Conservation (phyloP, 2,888 invertebrate species). For the Phragmatobia fuliginosa region DNA sequence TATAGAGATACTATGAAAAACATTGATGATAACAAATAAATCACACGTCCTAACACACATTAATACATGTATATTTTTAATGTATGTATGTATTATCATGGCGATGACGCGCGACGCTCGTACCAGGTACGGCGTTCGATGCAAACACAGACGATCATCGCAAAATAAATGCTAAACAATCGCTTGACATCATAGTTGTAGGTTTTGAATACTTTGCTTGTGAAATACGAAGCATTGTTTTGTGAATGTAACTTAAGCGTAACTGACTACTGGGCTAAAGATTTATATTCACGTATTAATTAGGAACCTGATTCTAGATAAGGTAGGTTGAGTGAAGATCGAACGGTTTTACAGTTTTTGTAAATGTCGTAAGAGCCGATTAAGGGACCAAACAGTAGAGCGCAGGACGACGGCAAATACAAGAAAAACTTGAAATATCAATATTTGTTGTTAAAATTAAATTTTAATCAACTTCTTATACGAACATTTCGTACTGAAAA, state of each 20-base stretch:
- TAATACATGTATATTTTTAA: constrained; percentile 17
- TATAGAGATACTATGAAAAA: neutral
- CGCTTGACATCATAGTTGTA: constrained; percentile 8
- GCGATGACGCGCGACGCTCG: constrained; percentile 34
- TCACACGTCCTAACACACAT: constrained; percentile 2
- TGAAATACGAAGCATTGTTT: constrained; percentile 6
- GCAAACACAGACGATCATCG: constrained; percentile 22
- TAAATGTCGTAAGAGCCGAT: too few species aligned
- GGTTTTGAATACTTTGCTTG: neutral
- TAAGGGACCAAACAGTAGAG: too few species aligned
- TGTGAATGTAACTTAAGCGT: constrained; percentile 7
- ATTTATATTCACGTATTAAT: neutral
- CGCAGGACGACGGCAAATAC: too few species aligned
- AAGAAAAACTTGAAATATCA: too few species aligned
- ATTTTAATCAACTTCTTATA: too few species aligned
- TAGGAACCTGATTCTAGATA: neutral
- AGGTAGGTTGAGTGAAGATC: too few species aligned
- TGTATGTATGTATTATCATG: constrained; percentile 27
- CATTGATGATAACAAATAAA: neutral
- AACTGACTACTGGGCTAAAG: neutral
- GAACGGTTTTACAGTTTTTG: too few species aligned
- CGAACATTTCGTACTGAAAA: too few species aligned
- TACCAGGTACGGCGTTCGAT: constrained; percentile 48
- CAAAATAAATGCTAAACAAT: constrained; percentile 34
- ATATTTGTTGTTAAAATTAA: too few species aligned